These are phyloP conservation scores for Halichondria panicea DNA, from an alignment of 37 sponge, comb jelly and placozoan species.

Conservation along the genomic window DNA sequence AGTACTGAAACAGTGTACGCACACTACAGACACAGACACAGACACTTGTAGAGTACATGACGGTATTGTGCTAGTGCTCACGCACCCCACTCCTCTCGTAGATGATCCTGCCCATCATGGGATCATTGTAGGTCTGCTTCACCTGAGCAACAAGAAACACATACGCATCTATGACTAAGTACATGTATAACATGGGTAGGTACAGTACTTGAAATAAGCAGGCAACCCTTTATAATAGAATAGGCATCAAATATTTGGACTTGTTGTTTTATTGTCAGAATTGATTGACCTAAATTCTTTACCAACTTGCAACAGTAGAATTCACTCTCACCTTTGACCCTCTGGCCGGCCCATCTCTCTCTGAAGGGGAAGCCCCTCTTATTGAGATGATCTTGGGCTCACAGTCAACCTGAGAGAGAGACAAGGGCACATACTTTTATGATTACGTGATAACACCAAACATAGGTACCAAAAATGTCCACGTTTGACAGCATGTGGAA, in stretches of 20 bases:
- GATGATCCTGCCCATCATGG: constrained; percentile 62
- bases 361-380: not conserved
- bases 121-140: constrained; percentile 17
- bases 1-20: too few relatives aligned
- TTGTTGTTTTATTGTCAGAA: too few relatives aligned
- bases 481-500: too few relatives aligned
- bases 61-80: not conserved
- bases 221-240: too few relatives aligned
- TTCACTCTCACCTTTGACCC: not conserved
- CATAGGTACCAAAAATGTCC: too few relatives aligned
- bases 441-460: too few relatives aligned
- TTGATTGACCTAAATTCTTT: too few relatives aligned
- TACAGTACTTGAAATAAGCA: not conserved
- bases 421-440: too few relatives aligned
- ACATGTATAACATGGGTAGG: not conserved
- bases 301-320: too few relatives aligned
- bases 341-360: constrained; percentile 1
- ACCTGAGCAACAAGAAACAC: not conserved
- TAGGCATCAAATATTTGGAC: too few relatives aligned
- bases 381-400: constrained; percentile 31
- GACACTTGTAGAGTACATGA: too few relatives aligned
- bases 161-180: not conserved
- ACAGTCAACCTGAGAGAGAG: constrained; percentile 54
- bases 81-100: constrained; percentile 66
- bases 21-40: too few relatives aligned